Percentiles rank a stretch among this genome's conserved stretches.
phyloP scores from a whole-genome alignment of 2,888 invertebrate genomes.

The Heliconius erato region DNA sequence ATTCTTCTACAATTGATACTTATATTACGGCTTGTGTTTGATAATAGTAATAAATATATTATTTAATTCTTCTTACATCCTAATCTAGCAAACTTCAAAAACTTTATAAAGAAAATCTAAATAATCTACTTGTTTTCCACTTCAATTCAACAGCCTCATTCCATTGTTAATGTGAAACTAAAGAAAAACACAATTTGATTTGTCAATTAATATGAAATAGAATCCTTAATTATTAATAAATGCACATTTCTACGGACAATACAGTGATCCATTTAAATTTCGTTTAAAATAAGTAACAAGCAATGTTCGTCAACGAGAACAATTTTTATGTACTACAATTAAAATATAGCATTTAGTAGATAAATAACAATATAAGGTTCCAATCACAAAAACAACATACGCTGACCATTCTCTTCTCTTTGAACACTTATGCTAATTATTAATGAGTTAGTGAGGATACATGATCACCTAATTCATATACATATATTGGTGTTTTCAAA shows the following conservation, averaged over 20 bases:
- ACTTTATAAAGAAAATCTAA: conserved; percentile 14
- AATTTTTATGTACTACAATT: conserved; percentile 10
- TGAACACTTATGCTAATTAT: conserved; percentile 8
- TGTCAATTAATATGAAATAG: conserved; percentile 19
- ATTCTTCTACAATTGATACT: conserved; percentile 34
- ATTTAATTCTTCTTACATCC: conserved; percentile 13
- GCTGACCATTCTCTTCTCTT: neutral
- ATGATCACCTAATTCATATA: conserved; percentile 9
- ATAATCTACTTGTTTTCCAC: neutral
- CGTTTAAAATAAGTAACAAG: conserved; percentile 23
- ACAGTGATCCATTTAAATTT: neutral
- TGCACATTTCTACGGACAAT: conserved; percentile 14
- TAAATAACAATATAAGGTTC: conserved; percentile 21
- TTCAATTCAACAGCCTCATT: conserved; percentile 2
- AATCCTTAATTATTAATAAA: conserved; percentile 22
- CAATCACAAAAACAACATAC: conserved; percentile 1
- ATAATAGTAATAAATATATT: conserved; percentile 33
- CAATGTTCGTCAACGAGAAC: conserved; percentile 19
- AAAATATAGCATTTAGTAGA: conserved; percentile 23
- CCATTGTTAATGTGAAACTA: conserved; percentile 11
- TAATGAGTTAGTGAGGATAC: neutral
- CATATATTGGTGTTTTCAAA: conserved; percentile 15
- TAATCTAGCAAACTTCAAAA: conserved; percentile 28
- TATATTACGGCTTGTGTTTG: conserved; percentile 29
- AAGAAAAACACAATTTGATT: neutral